Base-by-base conservation (phyloP, 2,113 vertebrate genomes). In the Siniperca chuatsi region DNA sequence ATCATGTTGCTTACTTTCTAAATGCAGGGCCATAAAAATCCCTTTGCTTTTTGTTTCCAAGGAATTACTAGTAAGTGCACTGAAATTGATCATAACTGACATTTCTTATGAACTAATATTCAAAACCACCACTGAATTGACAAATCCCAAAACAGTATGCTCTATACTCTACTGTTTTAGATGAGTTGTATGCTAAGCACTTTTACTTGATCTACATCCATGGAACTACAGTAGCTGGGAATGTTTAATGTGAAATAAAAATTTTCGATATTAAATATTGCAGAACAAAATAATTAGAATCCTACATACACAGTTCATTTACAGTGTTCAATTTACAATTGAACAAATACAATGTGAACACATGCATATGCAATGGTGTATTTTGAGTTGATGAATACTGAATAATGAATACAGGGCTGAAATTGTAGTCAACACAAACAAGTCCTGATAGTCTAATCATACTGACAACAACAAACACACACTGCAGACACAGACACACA, bases 351-450 rank as follows among this genome's bases (percentile, higher is more conserved):
- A 72, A 12, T 15, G 29, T 60, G 2, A 61, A 52, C 4, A 10
- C 50, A 68, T 75, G 40, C 44, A 61, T 48, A 81, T 46, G 25
- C 8, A 44, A 44, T 13, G 8, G 12, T 57, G 4, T 29, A n/a
- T 65, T 65, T 10, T 54, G 12, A 44, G 58, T 16, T 42, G 4
- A 35, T 42, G 23, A 67, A 3, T 21, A 16, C 52, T 46, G 40
- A 79, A 57, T 37, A 69, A 57, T 77, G 33, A 60, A 50, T 10
- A 64, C 18, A 48, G 42, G 6, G 42, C 10, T 60, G 16, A 67
- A 66, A 29, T 6, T 83, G 33, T 29, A n/a, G 35, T 18, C n/a
- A 18, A 42, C 29, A 82, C 42, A 52, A 69, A 82, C 42, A 48
- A 29, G 4, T 20, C 7, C 55, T 18, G 42, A 5, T 16, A 23